Base-by-base conservation (phyloP, 2,888 invertebrate genomes). In the Sphecodes monilicornis region DNA sequence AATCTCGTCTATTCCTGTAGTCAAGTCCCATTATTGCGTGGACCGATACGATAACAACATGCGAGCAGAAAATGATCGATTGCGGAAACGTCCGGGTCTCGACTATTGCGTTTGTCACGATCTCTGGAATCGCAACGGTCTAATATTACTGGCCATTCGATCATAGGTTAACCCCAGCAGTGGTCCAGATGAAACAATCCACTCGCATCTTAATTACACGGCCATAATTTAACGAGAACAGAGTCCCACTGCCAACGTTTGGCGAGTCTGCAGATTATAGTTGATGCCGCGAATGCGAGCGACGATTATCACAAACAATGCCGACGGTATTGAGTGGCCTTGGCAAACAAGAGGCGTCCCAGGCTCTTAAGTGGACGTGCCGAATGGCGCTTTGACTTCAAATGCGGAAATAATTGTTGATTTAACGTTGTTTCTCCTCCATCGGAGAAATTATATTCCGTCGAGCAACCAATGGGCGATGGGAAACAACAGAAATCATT, bases 251-350 rank as follows among this genome's bases (percentile, higher is more conserved):
- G 36, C 76, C 66, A 18, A 68, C 78, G n/a, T 85, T 88, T 73
- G 86, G 80, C 86, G 78, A 76, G 73, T 81, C 84, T 80, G 82
- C 73, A 57, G 82, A 85, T 89, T 88, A 86, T 83, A 80, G 88
- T 82, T 72, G 84, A 84, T 82, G 82, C 78, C 78, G 64, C 46
- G 72, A 71, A 86, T 80, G 75, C 80, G 87, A 83, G 75, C 78
- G 84, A 83, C 89, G 89, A 89, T 89, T 86, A 89, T 82, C 76
- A 75, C 88, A 85, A 89, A 89, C 89, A 89, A 89, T 89, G 88
- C 89, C 80, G 70, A 50, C 71, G 86, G 85, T 89, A 89, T 89
- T 77, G 87, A 87, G 83, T 85, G 82, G 81, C 66, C 22, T 46
- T 13, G 66, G 57, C 83, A 79, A 86, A 86, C 86, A 81, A 81